Evolutionary conservation across 2,888 invertebrate genomes (phyloP).

Genomic region (Neoascia interrupta): DNA sequence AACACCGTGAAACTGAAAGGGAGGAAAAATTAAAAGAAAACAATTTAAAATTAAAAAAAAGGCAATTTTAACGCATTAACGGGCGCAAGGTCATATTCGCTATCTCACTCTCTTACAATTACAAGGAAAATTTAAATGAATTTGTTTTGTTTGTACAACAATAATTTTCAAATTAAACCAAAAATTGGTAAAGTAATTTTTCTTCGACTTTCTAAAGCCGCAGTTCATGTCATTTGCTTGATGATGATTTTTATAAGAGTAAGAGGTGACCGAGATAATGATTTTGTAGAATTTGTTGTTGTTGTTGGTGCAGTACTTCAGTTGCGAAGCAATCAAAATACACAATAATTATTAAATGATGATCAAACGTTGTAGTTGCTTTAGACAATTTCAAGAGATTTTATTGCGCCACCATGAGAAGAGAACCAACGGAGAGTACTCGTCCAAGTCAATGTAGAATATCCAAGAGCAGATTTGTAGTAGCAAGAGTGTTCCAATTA

Average conservation of each 20-base stretch:
- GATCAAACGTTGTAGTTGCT: conserved; percentile 70
- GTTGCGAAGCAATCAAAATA: conserved; percentile 68
- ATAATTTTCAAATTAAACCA: neutral
- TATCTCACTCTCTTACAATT: conserved; percentile 64
- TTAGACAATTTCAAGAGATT: conserved; percentile 72
- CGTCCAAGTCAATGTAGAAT: conserved; percentile 72
- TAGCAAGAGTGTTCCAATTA: conserved; percentile 69
- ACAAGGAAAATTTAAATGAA: conserved; percentile 38
- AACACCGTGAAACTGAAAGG: no score
- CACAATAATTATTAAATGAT: conserved; percentile 72
- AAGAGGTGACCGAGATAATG: conserved; percentile 57
- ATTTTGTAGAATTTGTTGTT: conserved; percentile 55
- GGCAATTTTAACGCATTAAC: conserved; percentile 47
- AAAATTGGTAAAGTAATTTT: neutral
- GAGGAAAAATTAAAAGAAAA: neutral
- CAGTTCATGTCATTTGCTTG: conserved; percentile 7
- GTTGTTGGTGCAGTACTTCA: conserved; percentile 56
- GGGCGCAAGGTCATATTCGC: conserved; percentile 67
- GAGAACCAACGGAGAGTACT: conserved; percentile 72
- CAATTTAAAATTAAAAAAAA: conserved; percentile 16
- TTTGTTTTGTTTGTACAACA: conserved; percentile 3
- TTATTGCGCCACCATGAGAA: conserved; percentile 75
- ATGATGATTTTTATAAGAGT: conserved; percentile 44
- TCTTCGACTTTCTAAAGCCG: neutral
- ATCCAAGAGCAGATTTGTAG: conserved; percentile 71